Percentiles rank a stretch among this genome's conserved stretches.
Conservation (phyloP, 2,888 invertebrate species). For the Sinotaia quadrata region DNA sequence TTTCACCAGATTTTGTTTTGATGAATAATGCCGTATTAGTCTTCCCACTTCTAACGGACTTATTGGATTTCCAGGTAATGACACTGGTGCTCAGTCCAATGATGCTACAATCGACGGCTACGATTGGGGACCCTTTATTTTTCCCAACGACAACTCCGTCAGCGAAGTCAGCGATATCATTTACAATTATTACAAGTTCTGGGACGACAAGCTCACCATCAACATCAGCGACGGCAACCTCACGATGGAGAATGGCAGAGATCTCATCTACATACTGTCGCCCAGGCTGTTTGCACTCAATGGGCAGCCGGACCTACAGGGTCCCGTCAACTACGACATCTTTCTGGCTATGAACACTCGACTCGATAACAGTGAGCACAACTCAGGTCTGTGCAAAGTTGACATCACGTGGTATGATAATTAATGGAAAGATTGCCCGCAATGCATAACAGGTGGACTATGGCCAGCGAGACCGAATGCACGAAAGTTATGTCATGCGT, state of each 20-base stretch:
- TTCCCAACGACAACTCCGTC: not conserved
- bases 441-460: too few relatives aligned
- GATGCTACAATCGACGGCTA: not conserved
- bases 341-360: constrained; percentile 10
- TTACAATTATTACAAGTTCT: not conserved
- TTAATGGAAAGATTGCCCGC: too few relatives aligned
- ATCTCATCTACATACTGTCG: not conserved
- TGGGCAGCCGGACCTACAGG: constrained; percentile 19
- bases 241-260: not conserved
- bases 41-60: too few relatives aligned
- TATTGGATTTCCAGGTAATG: too few relatives aligned
- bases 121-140: not conserved
- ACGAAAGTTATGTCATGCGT: too few relatives aligned
- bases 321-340: constrained; percentile 17
- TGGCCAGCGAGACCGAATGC: too few relatives aligned
- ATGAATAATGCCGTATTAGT: too few relatives aligned
- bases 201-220: not conserved
- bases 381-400: not conserved
- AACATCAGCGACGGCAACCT: not conserved
- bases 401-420: not conserved
- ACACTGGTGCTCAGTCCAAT: constrained; percentile 12
- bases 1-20: too few relatives aligned
- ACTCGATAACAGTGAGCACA: not conserved
- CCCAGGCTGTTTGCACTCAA: constrained; percentile 14
- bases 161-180: not conserved